phyloP scores from a whole-genome alignment of 2,797 vertebrate genomes.

The Bovichtus variegatus region DNA sequence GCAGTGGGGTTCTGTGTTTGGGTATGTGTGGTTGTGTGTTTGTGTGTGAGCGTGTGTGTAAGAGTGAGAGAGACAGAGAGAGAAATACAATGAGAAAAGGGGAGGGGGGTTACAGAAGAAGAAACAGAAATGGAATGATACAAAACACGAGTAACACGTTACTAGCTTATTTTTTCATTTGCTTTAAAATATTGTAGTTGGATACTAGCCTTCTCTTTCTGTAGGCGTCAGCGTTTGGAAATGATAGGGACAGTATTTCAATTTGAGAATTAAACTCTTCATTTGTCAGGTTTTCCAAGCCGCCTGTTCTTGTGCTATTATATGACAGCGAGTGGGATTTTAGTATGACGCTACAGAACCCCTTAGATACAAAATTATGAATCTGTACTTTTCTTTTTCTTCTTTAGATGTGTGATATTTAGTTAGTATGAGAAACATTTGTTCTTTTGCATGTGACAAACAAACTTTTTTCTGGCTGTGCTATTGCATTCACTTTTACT shows the following conservation, averaged over 20 bases:
- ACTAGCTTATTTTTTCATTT: constrained; percentile 17
- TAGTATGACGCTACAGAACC: neutral
- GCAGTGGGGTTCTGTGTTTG: constrained; percentile 58
- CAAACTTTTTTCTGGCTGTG: neutral
- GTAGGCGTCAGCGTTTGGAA: neutral
- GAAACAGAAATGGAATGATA: constrained; percentile 28
- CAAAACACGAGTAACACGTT: constrained; percentile 6
- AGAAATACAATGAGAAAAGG: constrained; percentile 37
- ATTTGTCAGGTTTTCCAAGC: constrained; percentile 8
- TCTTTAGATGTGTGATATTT: neutral
- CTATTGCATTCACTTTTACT: neutral
- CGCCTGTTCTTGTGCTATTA: neutral
- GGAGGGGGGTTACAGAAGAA: constrained; percentile 19
- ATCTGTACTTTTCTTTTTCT: neutral
- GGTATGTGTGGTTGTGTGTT: constrained; percentile 29
- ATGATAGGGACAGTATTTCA: neutral
- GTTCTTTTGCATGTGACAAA: neutral
- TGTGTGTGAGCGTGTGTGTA: constrained; percentile 7
- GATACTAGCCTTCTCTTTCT: neutral
- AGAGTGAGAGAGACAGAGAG: constrained; percentile 24
- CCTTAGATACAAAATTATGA: neutral
- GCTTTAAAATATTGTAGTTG: neutral
- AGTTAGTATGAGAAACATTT: neutral
- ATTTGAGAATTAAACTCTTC: neutral
- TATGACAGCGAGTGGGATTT: neutral